Evolutionary conservation across 1,140 invertebrate genomes (phyloP).

Genomic region (Bombus haemorrhoidalis): DNA sequence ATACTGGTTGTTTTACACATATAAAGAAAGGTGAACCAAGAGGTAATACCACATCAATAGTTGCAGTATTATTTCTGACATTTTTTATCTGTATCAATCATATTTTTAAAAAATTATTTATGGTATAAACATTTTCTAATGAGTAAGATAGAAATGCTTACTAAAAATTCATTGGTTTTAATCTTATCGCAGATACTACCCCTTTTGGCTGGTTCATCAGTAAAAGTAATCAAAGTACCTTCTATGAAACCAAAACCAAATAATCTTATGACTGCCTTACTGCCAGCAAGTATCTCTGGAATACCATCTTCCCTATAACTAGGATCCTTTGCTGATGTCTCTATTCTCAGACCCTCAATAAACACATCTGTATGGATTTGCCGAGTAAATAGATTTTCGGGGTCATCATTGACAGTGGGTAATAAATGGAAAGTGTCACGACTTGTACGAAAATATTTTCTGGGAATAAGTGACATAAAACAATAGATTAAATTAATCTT

Average conservation of each 20-base stretch:
- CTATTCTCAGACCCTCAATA: conserved; percentile 85
- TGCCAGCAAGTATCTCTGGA: conserved; percentile 86
- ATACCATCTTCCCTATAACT: conserved; percentile 85
- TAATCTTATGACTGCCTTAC: conserved; percentile 85
- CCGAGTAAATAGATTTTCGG: not conserved
- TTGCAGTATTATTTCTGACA: conserved; percentile 82
- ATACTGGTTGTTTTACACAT: conserved; percentile 85
- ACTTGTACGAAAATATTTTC: conserved; percentile 51
- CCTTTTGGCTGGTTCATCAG: conserved; percentile 82
- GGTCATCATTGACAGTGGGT: not conserved
- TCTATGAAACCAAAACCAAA: conserved; percentile 88
- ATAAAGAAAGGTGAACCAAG: conserved; percentile 85
- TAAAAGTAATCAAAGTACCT: conserved; percentile 88
- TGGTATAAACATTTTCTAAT: not conserved
- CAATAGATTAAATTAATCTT: not conserved
- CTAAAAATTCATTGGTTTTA: conserved; percentile 73
- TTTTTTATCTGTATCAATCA: conserved; percentile 80
- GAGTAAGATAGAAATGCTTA: conserved; percentile 62
- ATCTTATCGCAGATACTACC: conserved; percentile 82
- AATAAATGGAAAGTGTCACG: conserved; percentile 25
- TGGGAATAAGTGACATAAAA: conserved; percentile 35
- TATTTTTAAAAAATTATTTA: not conserved
- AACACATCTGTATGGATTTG: conserved; percentile 59
- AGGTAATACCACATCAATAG: conserved; percentile 85
- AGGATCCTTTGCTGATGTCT: conserved; percentile 84